phyloP scores from a whole-genome alignment of 2,888 invertebrate species.

The Trichogramma evanescens region DNA sequence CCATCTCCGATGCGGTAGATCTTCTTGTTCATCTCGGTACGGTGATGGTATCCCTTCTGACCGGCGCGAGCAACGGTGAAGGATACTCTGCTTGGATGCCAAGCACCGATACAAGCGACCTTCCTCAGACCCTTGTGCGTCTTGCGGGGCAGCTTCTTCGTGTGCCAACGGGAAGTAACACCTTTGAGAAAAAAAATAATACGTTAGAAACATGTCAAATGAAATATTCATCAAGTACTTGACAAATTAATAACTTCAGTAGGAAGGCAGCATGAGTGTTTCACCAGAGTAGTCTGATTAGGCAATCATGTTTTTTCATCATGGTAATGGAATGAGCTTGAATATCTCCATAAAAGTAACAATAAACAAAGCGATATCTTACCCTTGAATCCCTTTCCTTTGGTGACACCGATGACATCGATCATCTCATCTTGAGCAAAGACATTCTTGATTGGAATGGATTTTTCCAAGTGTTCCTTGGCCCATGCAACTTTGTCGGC shows the following conservation, averaged over 20 bases:
- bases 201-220: neutral
- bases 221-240: neutral
- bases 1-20: constrained; percentile 94
- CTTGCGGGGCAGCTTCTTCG: constrained; percentile 98
- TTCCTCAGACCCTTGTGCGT: constrained; percentile 99
- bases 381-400: constrained; percentile 99
- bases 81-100: constrained; percentile 99
- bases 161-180: constrained; percentile 99
- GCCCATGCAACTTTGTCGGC: constrained; percentile 98
- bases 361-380: constrained; percentile 24
- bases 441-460: constrained; percentile 81
- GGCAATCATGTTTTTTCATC: constrained; percentile 30
- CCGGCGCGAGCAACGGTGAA: constrained; percentile 99
- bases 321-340: too few species aligned
- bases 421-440: constrained; percentile 98
- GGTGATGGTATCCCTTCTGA: constrained; percentile 99
- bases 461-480: constrained; percentile 89
- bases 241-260: constrained; percentile 44
- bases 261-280: constrained; percentile 57
- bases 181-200: constrained; percentile 53
- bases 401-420: constrained; percentile 97
- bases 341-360: neutral
- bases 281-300: constrained; percentile 45
- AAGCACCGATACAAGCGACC: constrained; percentile 99
- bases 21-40: constrained; percentile 99